Evolutionary conservation across 2,113 vertebrate genomes (phyloP), one percentile per base, ranked within the genome.

Genomic region (Polypterus senegalus): DNA sequence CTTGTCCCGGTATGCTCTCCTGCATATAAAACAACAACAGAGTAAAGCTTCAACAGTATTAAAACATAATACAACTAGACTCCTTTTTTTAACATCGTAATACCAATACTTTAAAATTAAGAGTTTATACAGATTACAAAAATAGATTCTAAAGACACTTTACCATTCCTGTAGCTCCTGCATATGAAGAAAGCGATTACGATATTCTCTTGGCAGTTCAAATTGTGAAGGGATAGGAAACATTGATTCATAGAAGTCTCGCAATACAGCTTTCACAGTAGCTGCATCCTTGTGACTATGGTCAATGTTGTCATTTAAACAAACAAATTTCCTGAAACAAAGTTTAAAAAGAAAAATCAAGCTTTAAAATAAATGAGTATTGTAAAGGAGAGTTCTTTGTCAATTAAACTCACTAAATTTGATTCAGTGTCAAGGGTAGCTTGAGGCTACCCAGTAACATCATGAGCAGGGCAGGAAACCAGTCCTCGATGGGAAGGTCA

Each of bases 241-340:
- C 92, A 98, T 92, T 2, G 96, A 99, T 69, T 99, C 96, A 1
- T 99, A 99, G 80, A 99, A 99, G 72, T 99, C 96, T 68, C 93
- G 86, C 68, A 99, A 88, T 49, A 99, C 96, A 0, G 96, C 96
- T 75, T 98, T 98, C 63, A 99, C 96, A 2, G 93, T 98, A 68
- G 88, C 82, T 6, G 93, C 95, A 60, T 98, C 96, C 67, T 96
- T 97, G 65, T 97, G 96, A 69, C 72, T 88, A 73, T 99, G 96
- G 75, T 99, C 93, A 61, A 99, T 99, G 72, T 99, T 99, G 72
- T 99, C 96, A 61, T 99, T 99, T 65, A 99, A 75, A 66, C 96
- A 99, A 78, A 99, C 87, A 77, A 99, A 99, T 78, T 99, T 99
- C 79, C 96, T 99, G 74, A 62, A 58, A 71, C 5, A 74, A 72